Percentiles rank a stretch among this genome's conserved stretches.
phyloP scores from a whole-genome alignment of 2,113 vertebrate species.

The Athene cunicularia region DNA sequence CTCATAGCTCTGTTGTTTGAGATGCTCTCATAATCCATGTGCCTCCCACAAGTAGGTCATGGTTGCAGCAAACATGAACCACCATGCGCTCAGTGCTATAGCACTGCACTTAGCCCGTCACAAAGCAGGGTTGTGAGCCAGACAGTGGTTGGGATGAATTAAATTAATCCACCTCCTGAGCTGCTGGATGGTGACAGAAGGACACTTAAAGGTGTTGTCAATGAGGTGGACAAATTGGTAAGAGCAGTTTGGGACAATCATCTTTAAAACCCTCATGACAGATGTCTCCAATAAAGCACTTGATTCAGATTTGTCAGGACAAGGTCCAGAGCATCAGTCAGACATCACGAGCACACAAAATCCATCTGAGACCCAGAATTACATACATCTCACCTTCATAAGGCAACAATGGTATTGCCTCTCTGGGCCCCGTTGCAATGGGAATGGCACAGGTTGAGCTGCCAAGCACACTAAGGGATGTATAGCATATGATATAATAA shows the following conservation, averaged over 20 bases:
- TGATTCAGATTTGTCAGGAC: not conserved
- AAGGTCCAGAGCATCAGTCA: not conserved
- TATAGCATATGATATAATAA: not conserved
- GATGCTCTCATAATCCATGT: not conserved
- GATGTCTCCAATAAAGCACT: not conserved
- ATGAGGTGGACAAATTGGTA: not conserved
- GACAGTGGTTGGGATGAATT: not conserved
- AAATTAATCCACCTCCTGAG: not conserved
- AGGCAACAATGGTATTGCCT: accelerated
- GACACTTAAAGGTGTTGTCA: not conserved
- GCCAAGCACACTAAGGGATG: not conserved
- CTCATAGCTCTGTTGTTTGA: not conserved
- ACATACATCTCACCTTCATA: not conserved
- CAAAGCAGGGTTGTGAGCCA: not conserved
- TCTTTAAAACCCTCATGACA: not conserved
- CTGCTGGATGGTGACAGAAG: not conserved
- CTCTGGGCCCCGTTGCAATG: not conserved
- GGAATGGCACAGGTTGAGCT: not conserved
- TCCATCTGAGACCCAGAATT: not conserved
- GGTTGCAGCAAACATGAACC: not conserved
- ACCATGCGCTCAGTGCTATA: too few species aligned
- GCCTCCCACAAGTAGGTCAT: too few species aligned
- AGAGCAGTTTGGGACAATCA: not conserved
- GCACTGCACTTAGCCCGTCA: accelerated
- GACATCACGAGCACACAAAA: not conserved